phyloP scores from a whole-genome alignment of 2,797 vertebrate species.

The Spondyliosoma cantharus region DNA sequence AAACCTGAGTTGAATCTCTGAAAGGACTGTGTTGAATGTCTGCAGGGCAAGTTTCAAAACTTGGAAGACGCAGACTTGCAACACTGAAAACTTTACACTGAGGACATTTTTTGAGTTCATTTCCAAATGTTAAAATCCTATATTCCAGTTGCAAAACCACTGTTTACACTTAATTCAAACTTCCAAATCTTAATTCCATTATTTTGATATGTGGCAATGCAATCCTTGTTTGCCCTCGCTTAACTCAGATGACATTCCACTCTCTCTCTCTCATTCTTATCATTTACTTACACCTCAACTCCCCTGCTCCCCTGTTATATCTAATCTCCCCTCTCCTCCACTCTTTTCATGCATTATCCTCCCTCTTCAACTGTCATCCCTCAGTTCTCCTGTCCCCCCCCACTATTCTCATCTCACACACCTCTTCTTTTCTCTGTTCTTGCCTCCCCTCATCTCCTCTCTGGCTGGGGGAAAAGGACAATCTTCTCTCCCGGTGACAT shows the following conservation, averaged over 20 bases:
- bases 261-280: conserved; percentile 22
- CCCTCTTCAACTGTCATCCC: conserved; percentile 37
- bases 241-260: conserved; percentile 29
- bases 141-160: neutral
- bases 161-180: conserved; percentile 7
- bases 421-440: neutral
- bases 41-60: neutral
- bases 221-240: conserved; percentile 5
- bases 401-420: conserved; percentile 22
- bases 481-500: conserved; percentile 49
- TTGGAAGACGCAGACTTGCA: neutral
- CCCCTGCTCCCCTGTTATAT: conserved; percentile 36
- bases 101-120: neutral
- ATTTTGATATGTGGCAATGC: neutral
- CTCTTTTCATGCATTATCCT: conserved; percentile 46
- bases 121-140: neutral
- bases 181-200: neutral
- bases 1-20: neutral
- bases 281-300: conserved; percentile 28
- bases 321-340: conserved; percentile 52
- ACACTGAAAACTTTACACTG: neutral
- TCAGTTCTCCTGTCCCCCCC: conserved; percentile 23
- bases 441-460: neutral
- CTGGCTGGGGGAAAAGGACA: conserved; percentile 4
- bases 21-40: neutral